Evolutionary conservation across 2,113 vertebrate species (phyloP), one percentile per base, ranked within the genome.

Genomic region (Eudyptes chrysolophus): DNA sequence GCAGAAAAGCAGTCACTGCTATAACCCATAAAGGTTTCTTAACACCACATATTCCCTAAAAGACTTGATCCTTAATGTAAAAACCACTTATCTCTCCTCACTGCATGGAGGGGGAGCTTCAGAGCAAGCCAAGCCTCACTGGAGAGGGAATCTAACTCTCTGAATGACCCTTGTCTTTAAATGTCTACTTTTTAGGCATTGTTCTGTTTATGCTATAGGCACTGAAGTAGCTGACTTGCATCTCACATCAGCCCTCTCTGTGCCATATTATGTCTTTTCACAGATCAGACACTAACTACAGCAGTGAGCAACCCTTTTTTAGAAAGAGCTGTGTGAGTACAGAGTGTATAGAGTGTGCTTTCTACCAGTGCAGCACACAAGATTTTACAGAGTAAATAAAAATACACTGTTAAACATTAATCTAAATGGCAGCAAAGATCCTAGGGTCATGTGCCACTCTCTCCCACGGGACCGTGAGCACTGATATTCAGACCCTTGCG

Each of bases 321-420:
- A 51, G 19, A 75, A 60, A 34, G 77, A 76, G 36, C 60, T 61
- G 2, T 16, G 30, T 75, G 61, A 84, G 40, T 49, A 15, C 69
- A 61, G 62, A 29, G 15, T 38, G 32, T 42, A 19, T 25, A 32
- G 17, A 62, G 11, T 10, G 13, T 68, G 61, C 40, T 68, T 82
- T 75, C 69, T 71, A 32, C 16, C 71, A 66, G 25, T 18, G 52
- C 48, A 52, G 66, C n/a, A 76, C 12, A 29, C 13, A 65, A 83
- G 66, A 85, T 80, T 80, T 58, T 72, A 57, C 54, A 65, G 40
- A 77, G 77, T 54, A 96, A 66, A 66, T 80, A 62, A 49, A 95
- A 96, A 42, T 36, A 40, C 2, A 20, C 17, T 52, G 84, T 93
- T 93, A 89, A 94, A 90, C 91, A 85, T 95, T 97, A 96, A 94